Conservation (phyloP, 2,888 invertebrate species). For the Cryptosula pallasiana region DNA sequence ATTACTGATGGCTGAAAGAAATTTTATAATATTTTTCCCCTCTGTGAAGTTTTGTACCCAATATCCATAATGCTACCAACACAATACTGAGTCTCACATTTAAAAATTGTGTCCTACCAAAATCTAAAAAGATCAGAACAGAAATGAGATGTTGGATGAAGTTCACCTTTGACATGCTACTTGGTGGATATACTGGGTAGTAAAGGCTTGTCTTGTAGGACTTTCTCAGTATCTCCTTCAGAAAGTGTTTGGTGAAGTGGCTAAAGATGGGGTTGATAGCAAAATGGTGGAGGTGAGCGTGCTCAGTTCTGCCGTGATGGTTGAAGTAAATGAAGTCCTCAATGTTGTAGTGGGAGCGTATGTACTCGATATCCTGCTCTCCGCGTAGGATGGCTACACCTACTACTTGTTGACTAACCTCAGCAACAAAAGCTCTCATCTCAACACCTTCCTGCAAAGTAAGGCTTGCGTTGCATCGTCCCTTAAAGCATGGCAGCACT, state of each 20-base stretch:
- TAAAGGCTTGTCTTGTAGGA: constrained; percentile 52
- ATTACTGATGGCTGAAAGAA: too few species aligned
- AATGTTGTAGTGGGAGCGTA: constrained; percentile 54
- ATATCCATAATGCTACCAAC: too few species aligned
- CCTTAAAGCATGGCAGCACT: too few species aligned
- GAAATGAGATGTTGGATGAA: too few species aligned
- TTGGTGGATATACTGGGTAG: constrained; percentile 50
- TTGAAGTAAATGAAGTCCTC: constrained; percentile 54
- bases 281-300: constrained; percentile 51
- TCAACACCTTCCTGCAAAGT: constrained; percentile 45
- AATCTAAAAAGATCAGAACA: too few species aligned
- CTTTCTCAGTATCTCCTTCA: constrained; percentile 50
- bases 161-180: constrained; percentile 41
- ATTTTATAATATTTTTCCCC: too few species aligned
- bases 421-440: constrained; percentile 50
- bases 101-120: too few species aligned
- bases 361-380: constrained; percentile 52
- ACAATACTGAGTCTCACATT: too few species aligned
- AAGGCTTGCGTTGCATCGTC: too few species aligned
- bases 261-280: constrained; percentile 51
- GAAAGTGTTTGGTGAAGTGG: constrained; percentile 50
- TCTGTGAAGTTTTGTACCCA: too few species aligned
- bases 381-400: constrained; percentile 31
- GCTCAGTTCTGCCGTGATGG: constrained; percentile 50
- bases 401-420: constrained; percentile 44